Conservation (phyloP, 2,113 vertebrate genomes). For the Irena cyanogastra region DNA sequence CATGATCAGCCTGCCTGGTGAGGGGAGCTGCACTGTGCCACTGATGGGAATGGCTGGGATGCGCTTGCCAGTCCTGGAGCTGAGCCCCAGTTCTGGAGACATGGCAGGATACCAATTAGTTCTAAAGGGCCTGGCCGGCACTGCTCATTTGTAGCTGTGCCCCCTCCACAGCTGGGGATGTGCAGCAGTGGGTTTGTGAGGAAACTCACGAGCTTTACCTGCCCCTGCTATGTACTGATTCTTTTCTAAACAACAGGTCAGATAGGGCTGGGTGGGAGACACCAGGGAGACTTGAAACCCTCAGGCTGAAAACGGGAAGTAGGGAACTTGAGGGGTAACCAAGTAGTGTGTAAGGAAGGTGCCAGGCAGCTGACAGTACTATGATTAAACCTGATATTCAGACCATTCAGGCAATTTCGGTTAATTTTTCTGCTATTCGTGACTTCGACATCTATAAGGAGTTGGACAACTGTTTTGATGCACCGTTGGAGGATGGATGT, state of each 20-base stretch:
- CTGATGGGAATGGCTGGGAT: background rate
- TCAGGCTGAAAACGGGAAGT: background rate
- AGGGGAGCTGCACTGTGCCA: background rate
- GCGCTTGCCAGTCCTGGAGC: background rate
- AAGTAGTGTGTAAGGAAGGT: background rate
- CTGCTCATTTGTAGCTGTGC: background rate
- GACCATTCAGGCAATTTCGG: background rate
- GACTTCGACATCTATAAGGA: background rate
- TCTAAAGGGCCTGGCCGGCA: background rate
- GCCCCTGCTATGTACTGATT: background rate
- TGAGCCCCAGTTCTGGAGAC: background rate
- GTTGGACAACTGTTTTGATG: background rate
- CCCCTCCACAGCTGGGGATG: fast-evolving
- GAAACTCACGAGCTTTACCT: background rate
- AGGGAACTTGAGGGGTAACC: background rate
- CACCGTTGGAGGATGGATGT: background rate
- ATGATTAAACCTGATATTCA: background rate
- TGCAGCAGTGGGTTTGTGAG: background rate
- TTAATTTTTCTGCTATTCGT: background rate
- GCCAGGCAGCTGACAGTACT: background rate
- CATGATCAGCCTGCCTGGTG: fast-evolving
- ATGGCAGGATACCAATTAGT: background rate
- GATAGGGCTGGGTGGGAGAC: background rate
- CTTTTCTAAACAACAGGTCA: background rate
- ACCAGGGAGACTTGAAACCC: background rate